These are phyloP conservation scores for Philereme vetulata DNA, from an alignment of 2,888 invertebrate species.

Conservation along the genomic window DNA sequence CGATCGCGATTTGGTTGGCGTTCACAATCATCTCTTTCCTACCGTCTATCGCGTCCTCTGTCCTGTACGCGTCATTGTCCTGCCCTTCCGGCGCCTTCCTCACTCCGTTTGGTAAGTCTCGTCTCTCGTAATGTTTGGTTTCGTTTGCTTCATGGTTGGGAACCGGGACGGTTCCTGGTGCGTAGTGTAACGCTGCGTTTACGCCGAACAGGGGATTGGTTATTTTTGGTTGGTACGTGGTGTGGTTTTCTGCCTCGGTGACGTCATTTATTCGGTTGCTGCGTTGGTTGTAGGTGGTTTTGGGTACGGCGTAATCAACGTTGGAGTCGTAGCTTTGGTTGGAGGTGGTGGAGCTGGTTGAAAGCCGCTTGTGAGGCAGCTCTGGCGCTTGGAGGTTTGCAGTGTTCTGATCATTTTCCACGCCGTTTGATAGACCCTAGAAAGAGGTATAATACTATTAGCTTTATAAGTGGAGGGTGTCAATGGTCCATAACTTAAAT, in stretches of 20 bases:
- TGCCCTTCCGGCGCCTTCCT: slow-evolving; percentile 92
- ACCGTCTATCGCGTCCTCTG: slow-evolving; percentile 85
- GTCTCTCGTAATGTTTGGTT: slow-evolving; percentile 62
- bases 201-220: slow-evolving; percentile 78
- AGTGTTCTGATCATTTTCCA: slow-evolving; percentile 77
- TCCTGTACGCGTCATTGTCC: slow-evolving; percentile 88
- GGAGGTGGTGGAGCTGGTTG: slow-evolving; percentile 74
- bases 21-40: slow-evolving; percentile 78
- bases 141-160: slow-evolving; percentile 52
- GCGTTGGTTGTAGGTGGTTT: slow-evolving; percentile 65
- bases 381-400: slow-evolving; percentile 66
- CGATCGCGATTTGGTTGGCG: slow-evolving; percentile 77
- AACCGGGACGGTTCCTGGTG: slow-evolving; percentile 57
- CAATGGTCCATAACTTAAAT: too few relatives aligned
- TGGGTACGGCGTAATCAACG: slow-evolving; percentile 72
- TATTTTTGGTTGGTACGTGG: slow-evolving; percentile 62
- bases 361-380: slow-evolving; percentile 70
- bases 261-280: slow-evolving; percentile 52
- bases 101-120: slow-evolving; percentile 74
- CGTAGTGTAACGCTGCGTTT: slow-evolving; percentile 78
- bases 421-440: slow-evolving; percentile 77
- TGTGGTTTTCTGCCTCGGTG: slow-evolving; percentile 56
- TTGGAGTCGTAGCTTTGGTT: slow-evolving; percentile 78
- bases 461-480: too few relatives aligned
- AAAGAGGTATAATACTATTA: neutral